These are phyloP conservation scores for Petrocephalus microphthalmus DNA, from an alignment of 2,113 vertebrate species.

Conservation along the genomic window DNA sequence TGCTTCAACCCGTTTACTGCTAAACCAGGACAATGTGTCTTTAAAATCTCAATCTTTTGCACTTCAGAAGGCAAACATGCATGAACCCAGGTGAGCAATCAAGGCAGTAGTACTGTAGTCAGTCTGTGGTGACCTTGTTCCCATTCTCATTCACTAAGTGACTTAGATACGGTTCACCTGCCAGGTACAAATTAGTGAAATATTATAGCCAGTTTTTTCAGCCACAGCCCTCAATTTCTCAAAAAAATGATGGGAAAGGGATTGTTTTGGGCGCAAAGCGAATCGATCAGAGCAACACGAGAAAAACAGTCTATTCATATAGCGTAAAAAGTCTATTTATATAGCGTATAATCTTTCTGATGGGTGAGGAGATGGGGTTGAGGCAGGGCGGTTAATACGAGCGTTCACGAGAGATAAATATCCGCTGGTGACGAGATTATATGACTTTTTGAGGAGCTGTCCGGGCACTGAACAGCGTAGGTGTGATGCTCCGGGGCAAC, in stretches of 20 bases:
- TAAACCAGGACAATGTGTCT: conserved; percentile 44
- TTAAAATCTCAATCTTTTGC: neutral
- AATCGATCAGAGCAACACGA: neutral
- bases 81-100: neutral
- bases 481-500: conserved; percentile 55
- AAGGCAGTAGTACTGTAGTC: neutral
- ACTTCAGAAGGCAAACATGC: conserved; percentile 20
- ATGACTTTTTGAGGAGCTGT: conserved; percentile 9
- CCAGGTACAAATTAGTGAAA: neutral
- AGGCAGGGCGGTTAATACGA: conserved; percentile 19
- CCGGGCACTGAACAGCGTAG: conserved; percentile 25
- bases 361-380: conserved; percentile 18
- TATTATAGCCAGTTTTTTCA: neutral
- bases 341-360: neutral
- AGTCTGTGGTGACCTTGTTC: neutral
- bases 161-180: neutral
- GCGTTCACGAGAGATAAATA: conserved; percentile 22
- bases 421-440: conserved; percentile 16
- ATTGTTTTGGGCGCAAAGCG: neutral
- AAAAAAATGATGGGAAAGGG: neutral
- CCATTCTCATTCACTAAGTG: neutral
- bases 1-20: conserved; percentile 42
- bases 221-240: neutral
- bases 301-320: neutral
- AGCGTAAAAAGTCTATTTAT: neutral